Evolutionary conservation across 2,113 vertebrate genomes (phyloP), one percentile per base, ranked within the genome.

Genomic region (Chamaetylas fuelleborni): DNA sequence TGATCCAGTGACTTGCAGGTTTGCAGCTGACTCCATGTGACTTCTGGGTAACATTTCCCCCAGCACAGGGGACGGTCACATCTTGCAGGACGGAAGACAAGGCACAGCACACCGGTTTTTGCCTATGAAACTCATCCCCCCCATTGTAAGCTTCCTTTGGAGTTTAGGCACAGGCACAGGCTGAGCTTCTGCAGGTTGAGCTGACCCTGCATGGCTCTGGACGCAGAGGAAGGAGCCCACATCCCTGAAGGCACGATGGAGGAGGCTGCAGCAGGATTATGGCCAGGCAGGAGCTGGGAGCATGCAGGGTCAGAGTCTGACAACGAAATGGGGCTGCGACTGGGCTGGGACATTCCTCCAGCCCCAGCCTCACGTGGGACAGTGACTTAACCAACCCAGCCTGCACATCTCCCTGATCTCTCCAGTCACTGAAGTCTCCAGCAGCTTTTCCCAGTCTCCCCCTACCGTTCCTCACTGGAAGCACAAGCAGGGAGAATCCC

Each of bases 341-440:
- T 1, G 18, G 18, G 19, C 43, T 31, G 5, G 12, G 11, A 62
- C 0, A 7, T 14, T 90, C 38, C 36, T 77, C 42, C 74, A 79
- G 34, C 22, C 34, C 29, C 45, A 53, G 3, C 7, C 40, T 51
- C 9, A 4, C 5, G 4, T 2, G 31, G 25, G 14, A 83, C 2
- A 15, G 54, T 0, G 0, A 43, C 0, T 2, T 8, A 80, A 36
- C 0, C 34, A 81, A 19, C 24, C 12, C 7, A 24, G 56, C 48
- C 51, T 9, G 16, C 36, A n/a, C 3, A 0, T 10, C 42, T 66
- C 40, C 31, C 42, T 48, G 6, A 26, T 47, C 45, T 53, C 45
- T 84, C 50, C 26, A 7, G 48, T 23, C 62, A 86, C 31, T 1
- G 8, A 80, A 72, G 28, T 23, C 23, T 74, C 47, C 40, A 38